Conservation (phyloP, 2,113 vertebrate genomes). For the Tachycineta bicolor region DNA sequence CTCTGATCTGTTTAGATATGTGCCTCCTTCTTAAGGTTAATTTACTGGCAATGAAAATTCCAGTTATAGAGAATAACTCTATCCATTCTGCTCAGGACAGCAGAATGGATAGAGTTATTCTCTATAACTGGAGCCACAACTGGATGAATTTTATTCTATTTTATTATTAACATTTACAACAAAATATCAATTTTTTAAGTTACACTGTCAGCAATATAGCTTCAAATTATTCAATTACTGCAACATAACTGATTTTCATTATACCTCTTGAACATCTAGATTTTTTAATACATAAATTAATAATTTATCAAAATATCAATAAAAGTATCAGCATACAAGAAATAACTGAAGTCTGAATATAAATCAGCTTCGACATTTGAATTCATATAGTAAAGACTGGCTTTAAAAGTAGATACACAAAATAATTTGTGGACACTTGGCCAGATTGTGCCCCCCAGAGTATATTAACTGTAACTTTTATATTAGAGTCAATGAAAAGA, state of each 20-base stretch:
- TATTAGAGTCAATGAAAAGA: neutral
- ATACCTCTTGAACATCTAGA: accelerated
- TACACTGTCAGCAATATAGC: neutral
- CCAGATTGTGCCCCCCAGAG: neutral
- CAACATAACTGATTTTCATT: neutral
- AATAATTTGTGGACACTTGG: neutral
- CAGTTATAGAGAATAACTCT: neutral
- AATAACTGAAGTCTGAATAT: neutral
- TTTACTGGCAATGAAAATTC: neutral
- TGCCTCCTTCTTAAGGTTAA: neutral
- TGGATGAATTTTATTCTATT: neutral
- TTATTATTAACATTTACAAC: neutral
- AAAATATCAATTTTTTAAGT: neutral
- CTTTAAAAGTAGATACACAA: neutral
- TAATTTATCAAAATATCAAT: neutral
- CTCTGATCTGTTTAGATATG: neutral
- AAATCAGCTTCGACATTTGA: neutral
- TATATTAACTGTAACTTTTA: neutral
- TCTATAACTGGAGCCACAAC: neutral
- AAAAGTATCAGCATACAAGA: neutral
- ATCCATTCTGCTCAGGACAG: neutral
- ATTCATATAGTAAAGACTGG: neutral
- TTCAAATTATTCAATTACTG: neutral
- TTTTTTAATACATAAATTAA: neutral
- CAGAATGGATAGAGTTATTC: neutral